Evolutionary conservation across 2,888 invertebrate species (phyloP), one percentile per base, ranked within the genome.

Genomic region (Epinotia nisella): DNA sequence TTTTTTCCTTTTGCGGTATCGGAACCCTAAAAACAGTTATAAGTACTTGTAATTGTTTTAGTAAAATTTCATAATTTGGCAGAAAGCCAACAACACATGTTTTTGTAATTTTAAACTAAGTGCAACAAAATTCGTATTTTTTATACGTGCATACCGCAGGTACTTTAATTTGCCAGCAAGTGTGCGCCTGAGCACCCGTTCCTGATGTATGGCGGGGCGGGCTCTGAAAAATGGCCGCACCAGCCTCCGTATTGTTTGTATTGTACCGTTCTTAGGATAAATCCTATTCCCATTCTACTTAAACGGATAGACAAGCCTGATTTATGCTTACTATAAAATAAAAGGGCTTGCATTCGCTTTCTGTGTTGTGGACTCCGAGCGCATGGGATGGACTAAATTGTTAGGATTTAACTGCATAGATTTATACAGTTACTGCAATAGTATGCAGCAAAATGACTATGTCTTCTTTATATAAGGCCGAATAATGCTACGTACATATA

Each of bases 131-230:
- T n/a, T n/a, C n/a, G n/a, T n/a, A 9, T 35, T 51, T 35, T 49
- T 51, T 35, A 35, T 24, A 53, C 56, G 41, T 41, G 7, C 4
- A 35, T 1, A n/a, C 3, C 61, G 24, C n/a, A n/a, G n/a, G n/a
- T 49, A 24, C 45, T 39, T 68, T 29, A 67, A 13, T 58, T 49
- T 74, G 53, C 67, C 45, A 67, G 13, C 67, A 56, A 41, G 29
- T 71, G 68, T 51, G 71, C 62, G 68, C 71, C 74, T 74, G 66
- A 53, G 67, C 74, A 58, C 62, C 70, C 59, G 70, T 55, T 45
- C 53, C 64, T 74, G 74, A 74, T 71, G 56, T 74, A 74, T 74
- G 64, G 71, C 62, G 17, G 74, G 74, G 74, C 21, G 71, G 74
- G 39, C 35, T 68, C 53, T 74, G 74, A 74, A 70, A 71, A 74